Conservation (phyloP, 2,888 invertebrate species). For the Chymomyza caudatula region DNA sequence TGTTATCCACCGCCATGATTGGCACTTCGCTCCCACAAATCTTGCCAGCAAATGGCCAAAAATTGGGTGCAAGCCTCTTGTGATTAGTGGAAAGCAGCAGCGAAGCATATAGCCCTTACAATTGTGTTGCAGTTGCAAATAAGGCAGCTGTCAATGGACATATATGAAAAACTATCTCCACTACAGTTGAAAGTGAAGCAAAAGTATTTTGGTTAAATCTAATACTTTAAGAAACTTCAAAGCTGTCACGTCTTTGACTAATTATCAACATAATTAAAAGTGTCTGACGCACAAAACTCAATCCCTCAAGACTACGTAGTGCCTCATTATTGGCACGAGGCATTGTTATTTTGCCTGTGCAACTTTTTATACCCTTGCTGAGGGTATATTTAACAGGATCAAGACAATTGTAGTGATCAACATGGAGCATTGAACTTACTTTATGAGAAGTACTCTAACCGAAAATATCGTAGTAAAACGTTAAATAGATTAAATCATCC, state of each 20-base stretch:
- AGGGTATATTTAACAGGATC: neutral
- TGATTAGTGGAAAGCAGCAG: conserved; percentile 12
- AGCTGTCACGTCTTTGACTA: conserved; percentile 55
- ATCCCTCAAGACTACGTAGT: conserved; percentile 43
- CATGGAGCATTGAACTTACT: too few species aligned
- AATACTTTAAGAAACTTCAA: conserved; percentile 23
- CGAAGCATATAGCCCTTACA: conserved; percentile 10
- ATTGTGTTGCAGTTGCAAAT: neutral
- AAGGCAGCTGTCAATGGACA: neutral
- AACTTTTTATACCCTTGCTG: neutral
- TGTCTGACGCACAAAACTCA: conserved; percentile 22
- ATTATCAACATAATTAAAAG: conserved; percentile 62
- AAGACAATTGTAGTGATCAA: neutral
- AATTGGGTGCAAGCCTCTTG: neutral
- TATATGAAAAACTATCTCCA: neutral
- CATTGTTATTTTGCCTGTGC: conserved; percentile 20
- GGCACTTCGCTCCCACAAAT: conserved; percentile 42
- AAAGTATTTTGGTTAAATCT: neutral
- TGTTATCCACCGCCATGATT: conserved; percentile 46
- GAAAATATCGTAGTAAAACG: too few species aligned
- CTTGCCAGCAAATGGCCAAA: neutral
- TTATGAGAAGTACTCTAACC: too few species aligned
- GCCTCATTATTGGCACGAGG: conserved; percentile 57
- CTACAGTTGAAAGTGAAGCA: neutral
- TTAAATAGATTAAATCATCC: too few species aligned